A percentile compares a stretch with the other conserved stretches of the same genome.
phyloP scores from a whole-genome alignment of 2,888 invertebrate genomes.

The Volucella inanis region DNA sequence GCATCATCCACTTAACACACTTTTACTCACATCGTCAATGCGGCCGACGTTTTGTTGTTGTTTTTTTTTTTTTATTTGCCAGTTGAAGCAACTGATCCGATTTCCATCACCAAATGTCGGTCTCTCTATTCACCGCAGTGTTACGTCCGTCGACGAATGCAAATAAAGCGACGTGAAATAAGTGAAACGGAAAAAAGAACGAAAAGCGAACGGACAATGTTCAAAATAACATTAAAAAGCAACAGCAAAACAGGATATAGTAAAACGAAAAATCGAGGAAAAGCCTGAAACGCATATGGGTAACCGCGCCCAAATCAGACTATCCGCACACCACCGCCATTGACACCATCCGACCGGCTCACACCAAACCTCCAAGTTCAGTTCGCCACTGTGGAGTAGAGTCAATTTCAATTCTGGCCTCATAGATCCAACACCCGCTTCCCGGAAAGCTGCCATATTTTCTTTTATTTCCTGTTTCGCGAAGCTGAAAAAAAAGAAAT shows the following conservation, averaged over 20 bases:
- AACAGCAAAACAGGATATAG: conserved; percentile 6
- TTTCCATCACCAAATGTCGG: conserved; percentile 67
- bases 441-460: conserved; percentile 53
- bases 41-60: neutral
- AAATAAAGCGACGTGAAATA: conserved; percentile 63
- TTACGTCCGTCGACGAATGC: conserved; percentile 68
- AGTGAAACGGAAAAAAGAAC: conserved; percentile 59
- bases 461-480: conserved; percentile 64
- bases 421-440: neutral
- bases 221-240: neutral
- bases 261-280: conserved; percentile 69
- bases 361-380: conserved; percentile 68
- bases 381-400: conserved; percentile 48
- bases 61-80: conserved; percentile 30
- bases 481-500: conserved; percentile 6
- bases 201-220: conserved; percentile 7
- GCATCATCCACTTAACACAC: conserved; percentile 72
- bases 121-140: conserved; percentile 62
- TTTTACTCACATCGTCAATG: conserved; percentile 72
- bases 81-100: conserved; percentile 28
- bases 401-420: conserved; percentile 70
- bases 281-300: conserved; percentile 70
- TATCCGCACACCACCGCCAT: conserved; percentile 69
- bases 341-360: conserved; percentile 37
- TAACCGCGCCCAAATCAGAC: conserved; percentile 79